Evolutionary conservation across 2,888 invertebrate genomes (phyloP), one percentile per base, ranked within the genome.

Genomic region (Tenthredo distinguenda): DNA sequence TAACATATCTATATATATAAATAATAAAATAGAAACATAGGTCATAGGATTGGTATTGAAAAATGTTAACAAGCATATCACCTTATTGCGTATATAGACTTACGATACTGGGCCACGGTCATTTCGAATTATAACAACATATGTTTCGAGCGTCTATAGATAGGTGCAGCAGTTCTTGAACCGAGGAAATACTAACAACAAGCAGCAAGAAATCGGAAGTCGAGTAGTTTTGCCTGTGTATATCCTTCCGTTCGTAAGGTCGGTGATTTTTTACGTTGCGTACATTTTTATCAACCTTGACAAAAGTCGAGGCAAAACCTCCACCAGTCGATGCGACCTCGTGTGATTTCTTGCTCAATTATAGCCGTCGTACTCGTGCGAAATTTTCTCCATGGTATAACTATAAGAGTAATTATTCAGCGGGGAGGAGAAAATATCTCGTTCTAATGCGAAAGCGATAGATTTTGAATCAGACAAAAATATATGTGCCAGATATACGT

Each of bases 61-160:
- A 74, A 77, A 55, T 50, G 2, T 18, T 18, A 3, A 15, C 34
- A 7, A 74, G n/a, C 6, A 55, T 50, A 50, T 55, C n/a, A n/a
- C 55, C 34, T n/a, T 26, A 10, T 77, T 77, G 55, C 77, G 34
- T 62, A 62, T 50, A 77, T 55, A 31, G 55, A 55, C n/a, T 55
- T 18, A 62, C 21, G 12, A 34, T 81, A 21, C 50, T 81, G 62
- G 81, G 81, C 81, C 81, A 81, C 40, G 81, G 81, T 81, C 81
- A 62, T 62, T 62, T 21, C 26, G 7, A 62, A 12, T 40, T 55
- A 21, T 79, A 79, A 58, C 18, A 31, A 31, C 21, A 12, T 6
- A 37, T 4, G 31, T 15, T 37, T 31, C 9, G 21, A 34, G 81
- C 26, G 62, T 55, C 18, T 55, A 5, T 37, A 71, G 12, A 21